Evolutionary conservation across 2,888 invertebrate species (phyloP).

Genomic region (Drosophila recens): DNA sequence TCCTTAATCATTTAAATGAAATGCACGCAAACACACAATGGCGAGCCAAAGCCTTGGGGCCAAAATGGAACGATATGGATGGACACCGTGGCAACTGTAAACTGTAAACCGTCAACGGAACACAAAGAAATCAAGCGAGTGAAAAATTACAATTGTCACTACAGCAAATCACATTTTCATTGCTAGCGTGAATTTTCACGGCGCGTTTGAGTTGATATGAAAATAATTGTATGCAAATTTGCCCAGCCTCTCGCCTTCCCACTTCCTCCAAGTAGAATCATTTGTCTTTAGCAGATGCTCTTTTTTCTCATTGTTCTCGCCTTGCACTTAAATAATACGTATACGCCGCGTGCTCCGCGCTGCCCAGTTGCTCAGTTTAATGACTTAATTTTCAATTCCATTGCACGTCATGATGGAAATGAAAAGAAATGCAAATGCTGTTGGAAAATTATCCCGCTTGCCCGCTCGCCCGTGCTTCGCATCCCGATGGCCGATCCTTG

Average conservation of each 20-base stretch:
- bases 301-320: slow-evolving; percentile 15
- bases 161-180: slow-evolving; percentile 78
- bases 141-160: slow-evolving; percentile 81
- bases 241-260: background rate
- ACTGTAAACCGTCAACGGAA: background rate
- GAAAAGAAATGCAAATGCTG: slow-evolving; percentile 70
- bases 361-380: slow-evolving; percentile 57
- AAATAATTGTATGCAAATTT: slow-evolving; percentile 81
- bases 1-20: slow-evolving; percentile 66
- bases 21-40: slow-evolving; percentile 44
- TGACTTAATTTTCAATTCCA: slow-evolving; percentile 81
- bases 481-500: slow-evolving; percentile 2
- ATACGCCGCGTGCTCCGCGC: slow-evolving; percentile 50
- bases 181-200: slow-evolving; percentile 62
- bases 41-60: slow-evolving; percentile 19
- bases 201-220: slow-evolving; percentile 70
- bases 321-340: slow-evolving; percentile 54
- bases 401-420: slow-evolving; percentile 59
- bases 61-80: slow-evolving; percentile 47
- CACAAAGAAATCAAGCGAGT: slow-evolving; percentile 70
- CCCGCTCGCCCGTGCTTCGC: background rate
- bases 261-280: slow-evolving; percentile 30
- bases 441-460: slow-evolving; percentile 30
- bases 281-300: slow-evolving; percentile 58
- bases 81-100: slow-evolving; percentile 21